A percentile compares a stretch with the other conserved stretches of the same genome.
Conservation (phyloP, 92 coral and sea anemone genomes). For the Epizoanthus fatuus region DNA sequence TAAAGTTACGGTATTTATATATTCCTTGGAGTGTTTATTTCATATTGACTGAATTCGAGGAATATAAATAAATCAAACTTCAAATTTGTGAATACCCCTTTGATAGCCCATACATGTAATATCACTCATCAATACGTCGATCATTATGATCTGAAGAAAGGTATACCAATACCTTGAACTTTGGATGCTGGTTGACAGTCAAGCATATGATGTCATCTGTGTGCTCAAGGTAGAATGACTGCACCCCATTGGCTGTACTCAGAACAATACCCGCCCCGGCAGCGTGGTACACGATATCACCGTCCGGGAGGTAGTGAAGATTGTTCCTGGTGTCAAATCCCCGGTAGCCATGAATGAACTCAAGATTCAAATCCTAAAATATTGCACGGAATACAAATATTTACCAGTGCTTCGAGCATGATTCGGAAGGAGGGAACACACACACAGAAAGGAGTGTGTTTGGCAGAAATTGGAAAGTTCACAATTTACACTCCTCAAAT, state of each 20-base stretch:
- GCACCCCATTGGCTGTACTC: constrained; percentile 92
- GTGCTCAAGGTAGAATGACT: constrained; percentile 96
- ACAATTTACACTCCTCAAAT: no score
- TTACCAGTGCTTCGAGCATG: not conserved
- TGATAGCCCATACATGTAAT: no score
- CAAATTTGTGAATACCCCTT: no score
- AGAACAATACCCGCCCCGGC: constrained; percentile 99
- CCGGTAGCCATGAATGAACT: constrained; percentile 97
- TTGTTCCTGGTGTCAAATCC: constrained; percentile 99
- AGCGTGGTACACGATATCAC: constrained; percentile 96
- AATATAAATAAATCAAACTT: no score
- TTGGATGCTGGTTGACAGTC: constrained; percentile 96
- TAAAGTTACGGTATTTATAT: no score
- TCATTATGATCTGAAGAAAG: not conserved
- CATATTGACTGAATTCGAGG: no score
- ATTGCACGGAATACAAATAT: not conserved
- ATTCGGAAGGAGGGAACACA: not conserved
- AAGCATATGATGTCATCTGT: constrained; percentile 97
- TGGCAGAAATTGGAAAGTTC: no score
- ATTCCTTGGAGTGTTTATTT: no score
- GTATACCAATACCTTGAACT: constrained; percentile 77
- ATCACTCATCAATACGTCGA: not conserved
- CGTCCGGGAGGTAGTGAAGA: constrained; percentile 91
- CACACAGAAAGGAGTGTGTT: no score
- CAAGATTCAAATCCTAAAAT: constrained; percentile 89